Evolutionary conservation across 2,888 invertebrate genomes (phyloP), one percentile per base, ranked within the genome.

Genomic region (Xylota sylvarum): DNA sequence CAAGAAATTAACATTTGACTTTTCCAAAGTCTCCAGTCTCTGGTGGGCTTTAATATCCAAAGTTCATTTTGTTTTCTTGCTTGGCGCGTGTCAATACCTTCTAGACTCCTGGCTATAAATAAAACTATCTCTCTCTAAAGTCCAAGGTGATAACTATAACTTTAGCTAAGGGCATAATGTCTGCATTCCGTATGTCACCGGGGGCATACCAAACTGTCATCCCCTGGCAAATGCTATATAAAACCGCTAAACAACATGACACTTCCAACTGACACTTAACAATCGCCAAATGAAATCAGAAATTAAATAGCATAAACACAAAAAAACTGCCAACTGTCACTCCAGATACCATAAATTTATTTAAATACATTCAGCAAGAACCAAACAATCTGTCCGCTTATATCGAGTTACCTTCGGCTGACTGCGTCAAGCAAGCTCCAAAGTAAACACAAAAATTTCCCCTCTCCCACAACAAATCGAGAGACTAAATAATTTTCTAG

Each of bases 351-450:
- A 58, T 46, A 62, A 52, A 73, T 62, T 62, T 73, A 62, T 62
- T 73, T 52, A 73, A 60, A 73, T 73, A 50, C 37, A 73, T 73
- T 62, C 73, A 35, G 4, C 50, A 30, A 12, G 37, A 73, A 37
- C 60, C 50, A 60, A 73, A 40, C 32, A 50, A 30, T 50, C 73
- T 62, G 60, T 62, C 32, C 50, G 17, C 12, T 60, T 50, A 62
- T 48, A 73, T 73, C 40, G 52, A 60, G 62, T 73, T 73, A 73
- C 73, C 7, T 62, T 40, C 73, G 73, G 6, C 37, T 62, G 73
- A 52, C 62, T 73, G 19, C 62, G 50, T 73, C 60, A 60, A 52
- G 30, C 12, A 9, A 30, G 30, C 50, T 7, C 48, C 50, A 62
- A 9, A 35, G 62, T 73, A 73, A 73, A 73, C 73, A 62, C 23